Evolutionary conservation across 1,140 invertebrate genomes (phyloP), one percentile per base, ranked within the genome.

Genomic region (Anagrus nilaparvatae): DNA sequence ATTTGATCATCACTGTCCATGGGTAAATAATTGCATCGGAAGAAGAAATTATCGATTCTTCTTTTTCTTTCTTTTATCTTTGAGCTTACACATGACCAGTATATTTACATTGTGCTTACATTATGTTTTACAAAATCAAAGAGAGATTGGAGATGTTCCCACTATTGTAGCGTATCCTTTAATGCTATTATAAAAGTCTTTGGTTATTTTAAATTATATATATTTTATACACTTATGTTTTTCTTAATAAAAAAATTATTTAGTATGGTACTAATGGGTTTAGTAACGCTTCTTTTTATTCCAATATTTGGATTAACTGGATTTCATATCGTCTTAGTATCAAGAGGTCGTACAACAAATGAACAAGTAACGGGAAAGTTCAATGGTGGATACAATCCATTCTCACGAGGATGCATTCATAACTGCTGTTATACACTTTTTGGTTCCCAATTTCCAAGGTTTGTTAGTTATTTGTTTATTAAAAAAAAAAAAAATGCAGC

Each of bases 21-120:
- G 96, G 96, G 89, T 99, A 50, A 98, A 99, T 70, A 99, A 99
- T 69, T 99, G 97, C 66, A 98, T 99, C 57, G 97, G 97, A 38
- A 79, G 94, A 48, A 78, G 95, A 51, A 99, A 99, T 71, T 99
- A 99, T 67, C 77, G 95, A 58, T 96, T 93, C 69, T 97, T 97
- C 74, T 96, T 97, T 72, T 89, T 97, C 72, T 99, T 99, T 69
- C 80, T 99, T 21, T 76, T 97, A 53, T 96, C 92, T 41, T 73
- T 99, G 23, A 92, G 87, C 56, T 75, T 95, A 57, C 96, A 99
- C 65, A 99, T 98, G 91, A 77, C 96, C 51, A 87, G 86, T 64
- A 94, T 99, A 65, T 97, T 98, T 71, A 77, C 80, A 33, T 78
- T 96, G 49, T 94, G 91, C 67, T 71, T 97, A 40, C 78, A 94